Conservation (phyloP, 1,140 invertebrate species). For the Watersipora subatra region DNA sequence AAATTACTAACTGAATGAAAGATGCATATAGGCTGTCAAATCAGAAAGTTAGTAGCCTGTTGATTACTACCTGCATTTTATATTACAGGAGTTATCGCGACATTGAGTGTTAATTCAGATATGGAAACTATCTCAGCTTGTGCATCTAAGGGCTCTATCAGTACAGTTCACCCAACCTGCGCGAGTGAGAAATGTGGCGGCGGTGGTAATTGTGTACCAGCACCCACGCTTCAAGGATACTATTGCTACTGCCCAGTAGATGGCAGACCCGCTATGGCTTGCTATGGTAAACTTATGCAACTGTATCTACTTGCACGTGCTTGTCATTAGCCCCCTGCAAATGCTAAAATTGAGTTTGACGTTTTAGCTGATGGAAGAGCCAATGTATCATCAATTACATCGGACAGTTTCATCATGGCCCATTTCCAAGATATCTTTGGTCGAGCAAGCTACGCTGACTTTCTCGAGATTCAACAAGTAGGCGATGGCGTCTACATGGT, state of each 20-base stretch:
- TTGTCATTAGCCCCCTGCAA: no score
- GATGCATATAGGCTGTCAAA: no score
- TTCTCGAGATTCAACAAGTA: no score
- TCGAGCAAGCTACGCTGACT: neutral
- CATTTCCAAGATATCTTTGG: neutral
- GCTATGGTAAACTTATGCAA: neutral
- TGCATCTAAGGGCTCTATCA: neutral
- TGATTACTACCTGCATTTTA: no score
- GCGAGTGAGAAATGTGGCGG: neutral
- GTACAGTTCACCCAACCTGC: neutral
- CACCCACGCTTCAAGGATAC: neutral
- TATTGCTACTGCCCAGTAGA: neutral
- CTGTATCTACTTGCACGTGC: neutral
- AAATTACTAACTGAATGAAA: no score
- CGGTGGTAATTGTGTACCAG: neutral
- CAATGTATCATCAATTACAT: neutral
- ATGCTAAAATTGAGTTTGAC: no score
- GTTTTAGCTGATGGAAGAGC: neutral
- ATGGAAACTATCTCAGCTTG: neutral
- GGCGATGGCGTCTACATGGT: no score
- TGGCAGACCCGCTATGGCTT: neutral
- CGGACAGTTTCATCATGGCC: neutral
- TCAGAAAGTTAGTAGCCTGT: no score
- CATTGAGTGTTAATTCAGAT: neutral
- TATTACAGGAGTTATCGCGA: neutral